Conservation (phyloP, 1,140 invertebrate species). For the Sminthurides bifidus region DNA sequence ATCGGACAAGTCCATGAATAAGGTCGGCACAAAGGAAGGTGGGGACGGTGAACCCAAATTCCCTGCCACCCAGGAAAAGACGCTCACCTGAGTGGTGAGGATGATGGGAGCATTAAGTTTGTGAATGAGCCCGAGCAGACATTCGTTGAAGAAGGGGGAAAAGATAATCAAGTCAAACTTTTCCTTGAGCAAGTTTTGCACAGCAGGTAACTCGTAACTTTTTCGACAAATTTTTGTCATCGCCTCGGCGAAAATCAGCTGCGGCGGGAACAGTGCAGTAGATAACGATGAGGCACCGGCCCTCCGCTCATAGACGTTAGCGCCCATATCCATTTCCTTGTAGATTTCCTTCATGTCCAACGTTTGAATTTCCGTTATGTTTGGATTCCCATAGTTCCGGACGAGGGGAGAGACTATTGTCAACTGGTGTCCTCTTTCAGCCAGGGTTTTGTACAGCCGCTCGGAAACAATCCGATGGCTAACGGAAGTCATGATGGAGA, state of each 20-base stretch:
- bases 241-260: no score
- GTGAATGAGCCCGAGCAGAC: slow-evolving; percentile 11
- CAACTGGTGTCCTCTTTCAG: no score
- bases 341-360: no score
- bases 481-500: no score
- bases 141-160: slow-evolving; percentile 12
- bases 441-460: no score
- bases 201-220: background rate
- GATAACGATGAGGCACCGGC: background rate
- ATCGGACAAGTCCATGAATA: slow-evolving; percentile 38
- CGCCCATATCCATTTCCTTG: no score
- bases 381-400: no score
- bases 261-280: background rate
- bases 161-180: slow-evolving; percentile 19
- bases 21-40: slow-evolving; percentile 28
- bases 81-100: background rate
- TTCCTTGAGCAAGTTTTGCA: background rate
- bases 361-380: no score
- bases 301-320: no score
- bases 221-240: background rate
- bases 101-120: slow-evolving; percentile 16
- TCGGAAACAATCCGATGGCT: no score
- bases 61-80: background rate
- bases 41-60: slow-evolving; percentile 7
- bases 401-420: no score